A percentile compares a stretch with the other conserved stretches of the same genome.
phyloP scores from a whole-genome alignment of 2,113 vertebrate genomes.

The Vicugna pacos region DNA sequence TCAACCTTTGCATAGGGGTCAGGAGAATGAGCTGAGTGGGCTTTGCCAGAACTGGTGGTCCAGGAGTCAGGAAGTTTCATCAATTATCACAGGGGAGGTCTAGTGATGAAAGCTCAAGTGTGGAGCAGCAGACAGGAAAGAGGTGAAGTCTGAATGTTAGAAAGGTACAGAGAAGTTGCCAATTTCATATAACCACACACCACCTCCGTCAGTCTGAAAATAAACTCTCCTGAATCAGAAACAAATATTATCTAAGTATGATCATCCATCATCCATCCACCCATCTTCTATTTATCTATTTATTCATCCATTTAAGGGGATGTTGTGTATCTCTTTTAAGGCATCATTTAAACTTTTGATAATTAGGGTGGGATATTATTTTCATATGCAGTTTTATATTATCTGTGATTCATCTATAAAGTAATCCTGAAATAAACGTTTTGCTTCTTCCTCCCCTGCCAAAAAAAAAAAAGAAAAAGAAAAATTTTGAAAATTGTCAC shows the following conservation, averaged over 20 bases:
- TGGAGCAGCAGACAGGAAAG: background rate
- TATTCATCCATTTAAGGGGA: background rate
- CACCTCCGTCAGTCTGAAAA: background rate
- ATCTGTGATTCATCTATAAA: too few relatives aligned
- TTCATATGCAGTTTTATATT: background rate
- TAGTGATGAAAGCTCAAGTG: background rate
- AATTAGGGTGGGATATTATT: background rate
- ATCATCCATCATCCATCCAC: too few relatives aligned
- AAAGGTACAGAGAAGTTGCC: background rate
- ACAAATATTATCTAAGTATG: background rate
- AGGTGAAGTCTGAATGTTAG: background rate
- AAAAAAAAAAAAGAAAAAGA: background rate
- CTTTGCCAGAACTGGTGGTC: background rate
- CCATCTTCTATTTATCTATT: background rate
- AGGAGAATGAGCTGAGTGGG: background rate
- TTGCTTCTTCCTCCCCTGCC: accelerated
- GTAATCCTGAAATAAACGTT: background rate
- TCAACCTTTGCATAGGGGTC: background rate
- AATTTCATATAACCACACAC: background rate
- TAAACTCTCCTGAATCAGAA: background rate
- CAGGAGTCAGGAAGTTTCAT: background rate
- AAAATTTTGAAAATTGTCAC: background rate
- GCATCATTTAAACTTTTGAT: background rate
- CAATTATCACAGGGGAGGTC: background rate
- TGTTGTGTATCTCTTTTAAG: background rate